Evolutionary conservation across 2,888 invertebrate genomes (phyloP), one percentile per base, ranked within the genome.

Genomic region (Ariolimax columbianus): DNA sequence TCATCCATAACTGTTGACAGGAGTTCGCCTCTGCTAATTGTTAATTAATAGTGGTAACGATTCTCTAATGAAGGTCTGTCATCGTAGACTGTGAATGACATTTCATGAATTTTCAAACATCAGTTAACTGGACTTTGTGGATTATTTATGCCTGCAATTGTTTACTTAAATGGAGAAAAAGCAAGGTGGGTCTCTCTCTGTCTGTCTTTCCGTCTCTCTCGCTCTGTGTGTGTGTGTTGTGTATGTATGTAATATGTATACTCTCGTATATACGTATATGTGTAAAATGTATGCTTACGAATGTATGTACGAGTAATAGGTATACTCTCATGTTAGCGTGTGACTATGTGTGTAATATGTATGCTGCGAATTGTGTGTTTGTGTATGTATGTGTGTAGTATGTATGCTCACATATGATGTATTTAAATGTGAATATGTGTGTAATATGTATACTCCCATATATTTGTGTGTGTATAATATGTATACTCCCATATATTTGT

Each of bases 91-190:
- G 51, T 75, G 51, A 75, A 51, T 75, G 72, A 43, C 23, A 23
- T 72, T 43, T 17, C 51, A 23, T 30, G 51, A 51, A 33, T 7
- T 75, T 23, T 55, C 51, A 47, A 23, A 23, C 26, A 3, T 30
- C 23, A 4, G 30, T 2, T 51, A 30, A 33, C 51, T 75, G 47
- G 30, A 17, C 17, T 0, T 51, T 55, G 33, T 75, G 75, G 75
- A 51, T 51, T 75, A 75, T 75, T 75, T 30, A 17, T 33, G 26
- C 30, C 30, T 2, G 1, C 7, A 72, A 19, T 75, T 75, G 51
- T 51, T 75, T 4, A 75, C 47, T 33, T 75, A n/a, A 75, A 75
- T 75, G 75, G 75, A 75, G 51, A 75, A 75, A 51, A 75, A 75
- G 33, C 75, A 75, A 75, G 75, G 75, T 75, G 47, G 75, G 75